Evolutionary conservation across 1,140 invertebrate genomes (phyloP), one percentile per base, ranked within the genome.

Genomic region (Solenopsis invicta): DNA sequence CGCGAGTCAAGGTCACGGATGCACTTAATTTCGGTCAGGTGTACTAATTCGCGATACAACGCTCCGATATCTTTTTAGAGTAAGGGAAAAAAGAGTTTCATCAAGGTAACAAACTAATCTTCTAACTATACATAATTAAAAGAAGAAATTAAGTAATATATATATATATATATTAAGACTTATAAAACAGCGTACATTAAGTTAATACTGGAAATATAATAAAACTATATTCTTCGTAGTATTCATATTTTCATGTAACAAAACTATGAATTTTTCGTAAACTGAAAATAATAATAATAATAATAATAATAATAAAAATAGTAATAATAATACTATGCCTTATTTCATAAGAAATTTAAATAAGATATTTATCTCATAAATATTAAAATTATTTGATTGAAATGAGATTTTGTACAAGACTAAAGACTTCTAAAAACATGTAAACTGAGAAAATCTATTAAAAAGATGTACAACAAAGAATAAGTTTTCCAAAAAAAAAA

Each of bases 1-100:
- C 54, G 41, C 37, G 54, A 89, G 50, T 77, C 76, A 86, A 86
- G 88, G 82, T 75, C 82, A 48, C n/a, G 34, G 62, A 76, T 66
- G 77, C 72, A 76, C 3, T 82, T 77, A 71, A 81, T 69, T 18
- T 69, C 9, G 48, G 34, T 24, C 77, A 56, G 48, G 29, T 48
- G 52, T 10, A 54, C 12, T 80, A 80, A 21, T 41, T 80, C 13
- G 34, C 48, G 45, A 24, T 54, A 5, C 13, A 48, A 80, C n/a
- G 24, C n/a, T 77, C 8, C 13, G 21, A 52, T 18, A 54, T 67
- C 2, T 69, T 52, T 66, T 45, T 12, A 37, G 48, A 13, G 3
- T 50, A 21, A 66, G 5, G 8, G 1, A 12, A 37, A 9, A 45
- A 6, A 54, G 18, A 77, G 34, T 41, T n/a, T 37, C 21, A 18